Percentiles rank a stretch among this genome's conserved stretches.
phyloP scores from a whole-genome alignment of 2,113 vertebrate genomes.

The Tricholaema leucomelas region DNA sequence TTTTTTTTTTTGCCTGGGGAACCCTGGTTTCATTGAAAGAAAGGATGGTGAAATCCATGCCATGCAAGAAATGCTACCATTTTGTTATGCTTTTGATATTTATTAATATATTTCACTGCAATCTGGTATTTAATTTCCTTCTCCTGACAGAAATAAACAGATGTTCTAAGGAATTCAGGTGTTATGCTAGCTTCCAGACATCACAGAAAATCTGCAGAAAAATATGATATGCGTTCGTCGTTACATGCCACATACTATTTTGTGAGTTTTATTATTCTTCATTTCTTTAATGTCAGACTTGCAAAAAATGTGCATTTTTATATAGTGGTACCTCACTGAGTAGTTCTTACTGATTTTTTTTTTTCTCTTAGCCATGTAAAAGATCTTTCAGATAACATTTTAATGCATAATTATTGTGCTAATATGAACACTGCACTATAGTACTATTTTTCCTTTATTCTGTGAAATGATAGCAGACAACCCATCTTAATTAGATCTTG shows the following conservation, averaged over 20 bases:
- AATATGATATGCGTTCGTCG: not conserved
- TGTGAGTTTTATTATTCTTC: rapidly evolving
- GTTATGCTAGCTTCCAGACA: not conserved
- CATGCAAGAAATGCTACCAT: not conserved
- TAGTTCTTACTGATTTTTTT: not conserved
- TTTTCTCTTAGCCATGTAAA: not conserved
- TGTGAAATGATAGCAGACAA: constrained; percentile 10
- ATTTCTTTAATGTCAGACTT: not conserved
- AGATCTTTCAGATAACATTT: not conserved
- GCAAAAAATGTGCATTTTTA: not conserved
- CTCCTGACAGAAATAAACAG: not conserved
- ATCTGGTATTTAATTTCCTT: not conserved
- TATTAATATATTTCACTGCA: not conserved
- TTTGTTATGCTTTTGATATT: not conserved
- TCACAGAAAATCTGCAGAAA: not conserved
- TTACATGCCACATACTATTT: not conserved
- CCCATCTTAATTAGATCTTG: constrained; percentile 58
- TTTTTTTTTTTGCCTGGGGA: not conserved
- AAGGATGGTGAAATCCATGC: not conserved
- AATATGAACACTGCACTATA: not conserved
- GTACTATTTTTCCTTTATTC: constrained; percentile 17
- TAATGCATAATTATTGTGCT: not conserved
- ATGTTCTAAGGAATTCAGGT: not conserved
- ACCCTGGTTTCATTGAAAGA: not conserved
- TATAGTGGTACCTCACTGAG: not conserved